These are phyloP conservation scores for Chromis chromis DNA, from an alignment of 2,797 vertebrate genomes.

Conservation along the genomic window DNA sequence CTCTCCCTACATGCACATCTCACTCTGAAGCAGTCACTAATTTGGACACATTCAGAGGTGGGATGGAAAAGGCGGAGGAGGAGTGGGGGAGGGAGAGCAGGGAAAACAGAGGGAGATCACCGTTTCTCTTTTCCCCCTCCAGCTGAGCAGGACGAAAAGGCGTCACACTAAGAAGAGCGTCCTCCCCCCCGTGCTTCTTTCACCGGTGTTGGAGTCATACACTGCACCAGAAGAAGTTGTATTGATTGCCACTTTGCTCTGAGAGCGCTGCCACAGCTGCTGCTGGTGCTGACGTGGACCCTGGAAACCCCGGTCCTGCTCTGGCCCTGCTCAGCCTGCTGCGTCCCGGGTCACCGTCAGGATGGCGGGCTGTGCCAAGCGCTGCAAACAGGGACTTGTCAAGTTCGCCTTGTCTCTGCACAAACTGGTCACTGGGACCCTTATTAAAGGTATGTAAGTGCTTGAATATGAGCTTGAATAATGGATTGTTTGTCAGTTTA, in stretches of 20 bases:
- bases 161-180: slow-evolving; percentile 29
- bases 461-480: background rate
- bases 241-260: slow-evolving; percentile 20
- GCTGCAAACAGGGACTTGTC: slow-evolving; percentile 91
- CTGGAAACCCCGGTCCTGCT: slow-evolving; percentile 33
- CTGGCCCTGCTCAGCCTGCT: slow-evolving; percentile 47
- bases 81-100: slow-evolving; percentile 43
- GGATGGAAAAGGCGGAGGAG: slow-evolving; percentile 41
- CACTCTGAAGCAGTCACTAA: slow-evolving; percentile 46
- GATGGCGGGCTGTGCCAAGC: slow-evolving; percentile 91
- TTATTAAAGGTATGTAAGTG: slow-evolving; percentile 90
- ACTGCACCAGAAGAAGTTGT: slow-evolving; percentile 46
- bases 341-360: slow-evolving; percentile 63
- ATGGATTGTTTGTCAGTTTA: background rate
- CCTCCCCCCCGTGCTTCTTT: slow-evolving; percentile 10
- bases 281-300: slow-evolving; percentile 30
- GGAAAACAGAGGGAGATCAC: slow-evolving; percentile 58
- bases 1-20: slow-evolving; percentile 31
- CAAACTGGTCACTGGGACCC: slow-evolving; percentile 91
- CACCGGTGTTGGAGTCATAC: slow-evolving; percentile 35
- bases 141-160: slow-evolving; percentile 53
- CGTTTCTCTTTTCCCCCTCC: slow-evolving; percentile 55
- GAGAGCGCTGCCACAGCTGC: slow-evolving; percentile 16
- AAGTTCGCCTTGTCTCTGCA: slow-evolving; percentile 91
- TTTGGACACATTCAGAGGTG: slow-evolving; percentile 60